Evolutionary conservation across 2,888 invertebrate species (phyloP).

Genomic region (Archips crataeganus): DNA sequence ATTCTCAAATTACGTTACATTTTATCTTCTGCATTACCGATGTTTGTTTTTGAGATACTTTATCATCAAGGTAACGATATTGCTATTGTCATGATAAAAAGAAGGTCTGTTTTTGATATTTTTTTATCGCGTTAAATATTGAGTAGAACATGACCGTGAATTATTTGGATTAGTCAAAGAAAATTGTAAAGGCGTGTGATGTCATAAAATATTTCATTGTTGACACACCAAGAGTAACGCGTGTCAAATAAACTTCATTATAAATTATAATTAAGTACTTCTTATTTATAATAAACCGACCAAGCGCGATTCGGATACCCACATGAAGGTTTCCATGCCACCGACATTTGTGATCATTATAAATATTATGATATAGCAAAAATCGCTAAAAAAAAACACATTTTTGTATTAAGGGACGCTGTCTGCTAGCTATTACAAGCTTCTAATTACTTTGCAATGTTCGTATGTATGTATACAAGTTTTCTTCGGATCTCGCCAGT

Average conservation of each 20-base stretch:
- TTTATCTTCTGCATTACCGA: slow-evolving; percentile 27
- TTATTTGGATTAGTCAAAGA: slow-evolving; percentile 2
- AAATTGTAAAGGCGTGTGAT: not conserved
- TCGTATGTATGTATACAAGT: too few species aligned
- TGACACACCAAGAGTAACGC: slow-evolving; percentile 9
- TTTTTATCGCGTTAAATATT: not conserved
- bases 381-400: too few species aligned
- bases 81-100: slow-evolving; percentile 27
- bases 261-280: not conserved
- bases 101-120: slow-evolving; percentile 25
- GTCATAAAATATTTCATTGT: slow-evolving; percentile 24
- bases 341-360: too few species aligned
- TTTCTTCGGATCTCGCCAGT: too few species aligned
- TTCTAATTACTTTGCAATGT: too few species aligned
- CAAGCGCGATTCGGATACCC: too few species aligned
- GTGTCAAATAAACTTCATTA: not conserved
- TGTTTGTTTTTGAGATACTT: slow-evolving; percentile 29
- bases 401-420: too few species aligned
- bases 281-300: too few species aligned
- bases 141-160: slow-evolving; percentile 11
- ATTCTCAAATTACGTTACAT: slow-evolving; percentile 27
- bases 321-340: too few species aligned
- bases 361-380: too few species aligned
- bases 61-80: slow-evolving; percentile 33
- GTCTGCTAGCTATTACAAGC: too few species aligned